Evolutionary conservation across 2,113 vertebrate genomes (phyloP).

Genomic region (Cricetomys ansorgei): DNA sequence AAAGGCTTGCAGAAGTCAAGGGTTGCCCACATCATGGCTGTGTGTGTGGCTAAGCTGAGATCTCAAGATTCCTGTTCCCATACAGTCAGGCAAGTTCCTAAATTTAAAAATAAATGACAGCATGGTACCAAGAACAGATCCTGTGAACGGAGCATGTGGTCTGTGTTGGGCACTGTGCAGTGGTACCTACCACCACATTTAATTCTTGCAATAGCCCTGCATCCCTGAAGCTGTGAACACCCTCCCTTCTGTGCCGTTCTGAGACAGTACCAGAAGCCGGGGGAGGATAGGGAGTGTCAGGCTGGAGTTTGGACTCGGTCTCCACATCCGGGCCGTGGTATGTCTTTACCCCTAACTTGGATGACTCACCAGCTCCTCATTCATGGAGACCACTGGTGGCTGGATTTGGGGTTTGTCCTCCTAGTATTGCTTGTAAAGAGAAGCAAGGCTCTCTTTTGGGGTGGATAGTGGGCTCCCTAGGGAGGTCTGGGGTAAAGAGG

Average conservation of each 20-base stretch:
- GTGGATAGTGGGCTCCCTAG: rapidly evolving
- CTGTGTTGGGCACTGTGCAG: rapidly evolving
- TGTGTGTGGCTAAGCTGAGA: rapidly evolving
- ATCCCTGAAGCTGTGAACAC: rapidly evolving
- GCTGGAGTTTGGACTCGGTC: rapidly evolving
- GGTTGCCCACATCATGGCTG: background rate
- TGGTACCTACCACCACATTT: background rate
- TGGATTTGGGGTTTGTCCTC: rapidly evolving
- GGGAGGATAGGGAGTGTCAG: rapidly evolving
- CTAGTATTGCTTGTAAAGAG: rapidly evolving
- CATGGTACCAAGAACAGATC: rapidly evolving
- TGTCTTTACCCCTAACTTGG: rapidly evolving
- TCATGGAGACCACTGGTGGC: rapidly evolving
- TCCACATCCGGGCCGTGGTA: rapidly evolving
- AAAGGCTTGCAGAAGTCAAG: rapidly evolving
- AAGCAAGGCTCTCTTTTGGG: rapidly evolving
- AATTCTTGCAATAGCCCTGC: rapidly evolving
- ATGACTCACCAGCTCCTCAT: background rate
- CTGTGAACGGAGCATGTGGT: rapidly evolving
- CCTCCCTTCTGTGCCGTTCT: rapidly evolving
- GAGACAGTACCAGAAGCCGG: background rate
- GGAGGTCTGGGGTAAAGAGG: background rate
- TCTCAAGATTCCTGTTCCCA: rapidly evolving
- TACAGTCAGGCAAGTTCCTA: rapidly evolving
- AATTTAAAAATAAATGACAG: rapidly evolving